Percentiles rank a stretch among this genome's conserved stretches.
phyloP scores from a whole-genome alignment of 2,888 invertebrate genomes.

The Ornithoptera alexandrae region DNA sequence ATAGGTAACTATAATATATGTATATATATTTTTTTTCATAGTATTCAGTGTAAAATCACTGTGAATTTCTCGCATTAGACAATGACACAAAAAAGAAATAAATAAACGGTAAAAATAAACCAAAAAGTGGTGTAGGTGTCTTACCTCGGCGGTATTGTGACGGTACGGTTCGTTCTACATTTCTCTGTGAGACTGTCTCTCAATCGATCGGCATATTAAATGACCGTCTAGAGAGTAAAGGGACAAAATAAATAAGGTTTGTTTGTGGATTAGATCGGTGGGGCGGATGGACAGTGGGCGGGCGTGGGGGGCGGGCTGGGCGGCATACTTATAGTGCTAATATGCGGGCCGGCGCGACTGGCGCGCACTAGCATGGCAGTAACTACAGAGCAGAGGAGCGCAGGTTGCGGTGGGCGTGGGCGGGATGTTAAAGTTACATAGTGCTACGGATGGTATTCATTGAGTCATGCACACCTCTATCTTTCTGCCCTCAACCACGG shows the following conservation, averaged over 20 bases:
- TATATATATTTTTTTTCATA: not conserved
- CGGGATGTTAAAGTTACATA: conserved; percentile 83
- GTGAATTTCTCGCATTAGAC: not conserved
- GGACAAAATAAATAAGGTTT: conserved; percentile 81
- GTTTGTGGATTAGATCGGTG: conserved; percentile 73
- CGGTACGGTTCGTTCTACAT: conserved; percentile 79
- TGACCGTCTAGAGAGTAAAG: conserved; percentile 85
- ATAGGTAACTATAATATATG: no score
- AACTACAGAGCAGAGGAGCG: conserved; percentile 80
- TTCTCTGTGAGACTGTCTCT: conserved; percentile 79
- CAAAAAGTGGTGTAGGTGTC: conserved; percentile 66
- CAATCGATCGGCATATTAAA: conserved; percentile 81
- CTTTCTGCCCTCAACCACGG: conserved; percentile 99
- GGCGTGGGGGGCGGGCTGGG: conserved; percentile 36
- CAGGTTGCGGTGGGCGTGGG: conserved; percentile 79
- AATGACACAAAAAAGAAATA: not conserved
- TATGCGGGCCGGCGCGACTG: conserved; percentile 46
- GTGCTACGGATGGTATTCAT: conserved; percentile 82
- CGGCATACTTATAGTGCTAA: conserved; percentile 69
- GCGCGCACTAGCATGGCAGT: conserved; percentile 73
- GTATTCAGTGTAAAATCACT: not conserved
- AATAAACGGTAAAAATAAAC: conserved; percentile 26
- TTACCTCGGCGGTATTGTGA: conserved; percentile 77
- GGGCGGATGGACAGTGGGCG: conserved; percentile 16
- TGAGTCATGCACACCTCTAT: conserved; percentile 99